These are phyloP conservation scores for Brachyptera putata DNA, from an alignment of 2,888 invertebrate genomes.

Conservation along the genomic window DNA sequence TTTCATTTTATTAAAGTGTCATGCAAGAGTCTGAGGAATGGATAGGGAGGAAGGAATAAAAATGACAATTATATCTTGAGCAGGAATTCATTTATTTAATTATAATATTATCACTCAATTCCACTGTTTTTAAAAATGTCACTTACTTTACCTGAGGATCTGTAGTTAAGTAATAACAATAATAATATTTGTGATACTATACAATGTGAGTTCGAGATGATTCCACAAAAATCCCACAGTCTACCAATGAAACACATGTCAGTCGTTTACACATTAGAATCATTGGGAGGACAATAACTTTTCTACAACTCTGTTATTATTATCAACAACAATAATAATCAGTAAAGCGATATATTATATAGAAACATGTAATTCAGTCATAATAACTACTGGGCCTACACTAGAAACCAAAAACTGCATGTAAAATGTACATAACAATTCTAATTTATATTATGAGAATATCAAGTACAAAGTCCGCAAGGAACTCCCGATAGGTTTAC, in stretches of 20 bases:
- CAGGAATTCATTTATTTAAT: slow-evolving; percentile 4
- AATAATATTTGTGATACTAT: neutral
- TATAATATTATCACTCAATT: slow-evolving; percentile 7
- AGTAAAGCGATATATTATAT: neutral
- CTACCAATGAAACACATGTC: too few relatives aligned
- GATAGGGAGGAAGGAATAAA: neutral
- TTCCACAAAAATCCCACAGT: too few relatives aligned
- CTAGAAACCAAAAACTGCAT: too few relatives aligned
- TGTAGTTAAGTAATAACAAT: slow-evolving; percentile 11
- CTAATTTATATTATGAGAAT: too few relatives aligned
- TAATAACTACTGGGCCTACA: too few relatives aligned
- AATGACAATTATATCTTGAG: neutral
- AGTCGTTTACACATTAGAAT: too few relatives aligned
- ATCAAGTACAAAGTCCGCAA: too few relatives aligned
- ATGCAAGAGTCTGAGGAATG: neutral
- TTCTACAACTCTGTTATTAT: too few relatives aligned
- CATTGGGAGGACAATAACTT: too few relatives aligned
- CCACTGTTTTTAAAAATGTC: slow-evolving; percentile 13
- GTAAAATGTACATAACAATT: too few relatives aligned
- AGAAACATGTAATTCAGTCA: neutral
- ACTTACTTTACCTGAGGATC: slow-evolving; percentile 17
- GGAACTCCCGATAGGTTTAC: too few relatives aligned
- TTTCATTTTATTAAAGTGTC: too few relatives aligned
- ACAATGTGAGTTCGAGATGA: neutral
- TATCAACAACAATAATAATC: neutral